phyloP scores from a whole-genome alignment of 2,797 vertebrate species.

The Taeniopygia guttata region DNA sequence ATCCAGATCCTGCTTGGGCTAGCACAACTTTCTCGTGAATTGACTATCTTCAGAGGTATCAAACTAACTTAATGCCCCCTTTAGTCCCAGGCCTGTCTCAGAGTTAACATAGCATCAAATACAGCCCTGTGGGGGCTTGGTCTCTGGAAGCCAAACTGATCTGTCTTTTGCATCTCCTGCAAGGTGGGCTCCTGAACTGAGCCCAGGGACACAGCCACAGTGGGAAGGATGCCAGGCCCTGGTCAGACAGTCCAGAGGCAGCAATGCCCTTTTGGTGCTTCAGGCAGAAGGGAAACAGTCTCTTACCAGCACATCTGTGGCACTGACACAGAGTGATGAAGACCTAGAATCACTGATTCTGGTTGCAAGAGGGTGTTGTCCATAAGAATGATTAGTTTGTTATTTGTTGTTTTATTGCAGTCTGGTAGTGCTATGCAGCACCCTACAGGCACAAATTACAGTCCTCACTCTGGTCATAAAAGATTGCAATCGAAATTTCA shows the following conservation, averaged over 20 bases:
- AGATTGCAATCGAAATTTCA: constrained; percentile 37
- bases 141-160: not conserved
- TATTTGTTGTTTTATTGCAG: not conserved
- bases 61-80: not conserved
- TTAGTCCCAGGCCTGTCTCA: not conserved
- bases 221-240: not conserved
- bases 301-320: not conserved
- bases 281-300: not conserved
- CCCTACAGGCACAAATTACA: constrained; percentile 54
- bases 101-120: not conserved
- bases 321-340: not conserved
- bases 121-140: not conserved
- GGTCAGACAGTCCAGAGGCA: not conserved
- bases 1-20: not conserved
- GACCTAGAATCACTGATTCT: not conserved
- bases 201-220: not conserved
- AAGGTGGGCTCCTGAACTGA: not conserved
- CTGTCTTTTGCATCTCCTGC: not conserved
- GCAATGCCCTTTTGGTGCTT: not conserved
- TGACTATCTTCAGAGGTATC: not conserved
- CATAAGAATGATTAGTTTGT: not conserved
- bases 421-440: not conserved
- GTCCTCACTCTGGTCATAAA: not conserved
- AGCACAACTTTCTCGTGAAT: fast-evolving
- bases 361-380: not conserved